A percentile compares a stretch with the other conserved stretches of the same genome.
These are phyloP conservation scores for Dipus sagitta DNA, from an alignment of 2,797 vertebrate genomes.

Conservation along the genomic window DNA sequence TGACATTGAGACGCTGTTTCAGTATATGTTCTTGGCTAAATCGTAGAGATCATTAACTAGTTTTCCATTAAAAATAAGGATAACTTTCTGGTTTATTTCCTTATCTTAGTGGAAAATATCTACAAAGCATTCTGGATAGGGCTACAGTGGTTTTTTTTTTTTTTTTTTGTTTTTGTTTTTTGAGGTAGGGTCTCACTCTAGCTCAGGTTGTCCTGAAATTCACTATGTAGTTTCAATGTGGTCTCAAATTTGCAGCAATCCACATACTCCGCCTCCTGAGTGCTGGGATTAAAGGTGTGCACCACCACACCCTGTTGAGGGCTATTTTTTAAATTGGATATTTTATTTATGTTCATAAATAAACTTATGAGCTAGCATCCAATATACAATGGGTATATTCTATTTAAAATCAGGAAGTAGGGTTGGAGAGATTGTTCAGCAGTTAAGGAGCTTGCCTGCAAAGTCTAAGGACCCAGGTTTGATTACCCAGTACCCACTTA, in stretches of 20 bases:
- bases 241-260: too few relatives aligned
- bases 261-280: too few relatives aligned
- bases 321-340: neutral
- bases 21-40: neutral
- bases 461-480: too few relatives aligned
- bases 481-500: too few relatives aligned
- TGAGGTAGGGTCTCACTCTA: too few relatives aligned
- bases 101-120: neutral
- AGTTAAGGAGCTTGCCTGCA: too few relatives aligned
- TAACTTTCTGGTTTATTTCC: neutral
- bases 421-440: too few relatives aligned
- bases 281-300: too few relatives aligned
- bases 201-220: too few relatives aligned
- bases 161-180: too few relatives aligned
- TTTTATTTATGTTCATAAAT: neutral
- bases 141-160: neutral
- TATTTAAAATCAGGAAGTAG: neutral
- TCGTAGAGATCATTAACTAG: neutral
- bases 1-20: neutral
- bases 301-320: too few relatives aligned
- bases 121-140: neutral
- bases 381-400: neutral
- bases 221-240: too few relatives aligned
- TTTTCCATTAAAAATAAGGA: neutral
- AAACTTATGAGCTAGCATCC: neutral